These are phyloP conservation scores for Xestoiulus laeticollis DNA, from an alignment of 2,888 invertebrate species.

Conservation along the genomic window DNA sequence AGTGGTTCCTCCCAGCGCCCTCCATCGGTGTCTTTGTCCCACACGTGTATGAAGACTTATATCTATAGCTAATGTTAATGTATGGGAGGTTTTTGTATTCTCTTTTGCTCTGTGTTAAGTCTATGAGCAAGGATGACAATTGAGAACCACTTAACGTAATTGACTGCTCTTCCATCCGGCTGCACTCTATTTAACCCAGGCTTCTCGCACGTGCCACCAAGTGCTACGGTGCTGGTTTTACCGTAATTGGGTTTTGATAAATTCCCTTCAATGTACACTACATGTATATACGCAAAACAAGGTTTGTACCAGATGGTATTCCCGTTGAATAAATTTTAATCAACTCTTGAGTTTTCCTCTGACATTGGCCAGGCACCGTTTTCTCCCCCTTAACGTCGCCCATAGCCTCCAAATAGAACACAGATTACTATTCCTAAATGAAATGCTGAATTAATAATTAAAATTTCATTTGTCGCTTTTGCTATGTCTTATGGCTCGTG, in stretches of 20 bases:
- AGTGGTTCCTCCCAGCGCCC: conserved; percentile 44
- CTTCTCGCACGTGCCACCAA: background rate
- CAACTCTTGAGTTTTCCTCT: conserved; percentile 39
- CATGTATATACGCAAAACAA: background rate
- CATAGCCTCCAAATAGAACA: conserved; percentile 23
- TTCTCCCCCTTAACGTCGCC: background rate
- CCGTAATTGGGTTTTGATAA: conserved; percentile 52
- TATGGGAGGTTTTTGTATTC: background rate
- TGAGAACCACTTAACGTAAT: conserved; percentile 56
- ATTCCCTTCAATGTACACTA: conserved; percentile 31
- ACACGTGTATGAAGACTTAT: conserved; percentile 34
- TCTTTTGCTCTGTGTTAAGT: background rate
- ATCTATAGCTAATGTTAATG: conserved; percentile 4
- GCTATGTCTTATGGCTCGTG: conserved; percentile 4
- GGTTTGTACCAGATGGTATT: conserved; percentile 29
- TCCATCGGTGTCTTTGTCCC: background rate
- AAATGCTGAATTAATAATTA: conserved; percentile 48
- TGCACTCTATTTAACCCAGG: conserved; percentile 56
- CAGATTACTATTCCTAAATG: conserved; percentile 44
- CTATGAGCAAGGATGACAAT: conserved; percentile 53
- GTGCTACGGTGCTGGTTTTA: conserved; percentile 15
- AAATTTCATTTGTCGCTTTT: conserved; percentile 47
- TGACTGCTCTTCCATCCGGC: conserved; percentile 55
- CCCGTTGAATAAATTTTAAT: conserved; percentile 44
- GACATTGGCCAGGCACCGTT: conserved; percentile 10